Base-by-base conservation (phyloP, 2,113 vertebrate genomes). In the Tympanuchus pallidicinctus region DNA sequence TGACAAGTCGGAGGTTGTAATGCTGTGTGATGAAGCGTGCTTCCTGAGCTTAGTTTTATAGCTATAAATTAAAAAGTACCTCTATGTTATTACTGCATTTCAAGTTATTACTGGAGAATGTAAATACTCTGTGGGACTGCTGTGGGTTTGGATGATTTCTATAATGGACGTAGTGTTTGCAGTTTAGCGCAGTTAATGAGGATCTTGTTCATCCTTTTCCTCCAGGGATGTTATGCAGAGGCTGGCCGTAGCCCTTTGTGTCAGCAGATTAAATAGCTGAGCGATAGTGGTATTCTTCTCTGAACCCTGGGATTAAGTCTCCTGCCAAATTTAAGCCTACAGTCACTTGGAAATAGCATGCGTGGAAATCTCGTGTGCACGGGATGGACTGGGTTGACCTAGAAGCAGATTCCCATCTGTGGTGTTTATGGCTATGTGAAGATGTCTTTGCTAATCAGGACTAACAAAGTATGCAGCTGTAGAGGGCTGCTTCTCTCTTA, bases 351-450 rank as follows among this genome's bases (percentile, higher is more conserved):
- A 88, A 75, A n/a, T 43, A 40, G 72, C 45, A 79, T 57, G 25
- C 16, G 1, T 77, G 85, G 73, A 86, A 85, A 48, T 61, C 13
- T 75, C 63, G 60, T 47, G n/a, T 42, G 77, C 45, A 27, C 20
- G 38, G 75, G 76, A 40, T 93, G 91, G 79, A 94, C 96, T 93
- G 85, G 72, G 47, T 72, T 93, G 94, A 96, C 95, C 94, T 92
- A 96, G 80, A 94, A 97, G 88, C 70, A n/a, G 32, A 91, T 91
- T 92, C 89, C 93, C 91, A 78, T 94, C 88, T 94, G 89, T 78
- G 66, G 52, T 69, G 85, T 95, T 96, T 78, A 94, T 91, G 93
- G 88, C 94, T 94, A 75, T 6, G 63, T 94, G 95, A 91, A 95
- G 88, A 94, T 90, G 90, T 95, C 93, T 96, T 94, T 90, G 86